Evolutionary conservation across 2,113 vertebrate genomes (phyloP), one percentile per base, ranked within the genome.

Genomic region (Ophthalmolycus amberensis): DNA sequence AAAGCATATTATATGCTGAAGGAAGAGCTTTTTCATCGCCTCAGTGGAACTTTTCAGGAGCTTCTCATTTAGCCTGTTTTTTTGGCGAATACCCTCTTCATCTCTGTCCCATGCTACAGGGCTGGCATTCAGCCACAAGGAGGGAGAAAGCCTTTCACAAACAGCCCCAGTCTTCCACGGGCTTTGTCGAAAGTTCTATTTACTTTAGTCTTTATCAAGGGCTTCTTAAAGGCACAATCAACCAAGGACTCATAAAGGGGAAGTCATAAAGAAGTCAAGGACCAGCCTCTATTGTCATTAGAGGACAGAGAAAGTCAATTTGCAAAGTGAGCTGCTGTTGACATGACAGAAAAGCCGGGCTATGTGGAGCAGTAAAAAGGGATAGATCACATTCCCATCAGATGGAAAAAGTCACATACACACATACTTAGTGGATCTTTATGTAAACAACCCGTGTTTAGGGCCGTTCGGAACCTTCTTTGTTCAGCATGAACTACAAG

Each of bases 221-320:
- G 77, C 85, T 82, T 79, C 84, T 85, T 87, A 80, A 91, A 81
- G 85, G 75, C 79, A 81, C 77, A 85, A 85, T 90, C 90, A 90
- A 70, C 69, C 76, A 15, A 78, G 74, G 79, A 73, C 88, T 85
- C 89, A 74, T 87, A 90, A 92, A 90, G 69, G 75, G 89, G 88
- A 93, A 94, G 91, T 89, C 88, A 81, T 93, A 94, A 93, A 93
- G 87, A 80, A 92, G 91, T 85, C 71, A 72, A 91, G 90, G 86
- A 79, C 70, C 67, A 34, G 80, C 70, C 72, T 73, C 83, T 60
- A 87, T 90, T 91, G 92, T 93, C 83, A 78, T 83, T 71, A 69
- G 71, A 82, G 82, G 74, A 74, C 72, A 25, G 72, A 82, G 89
- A 92, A 91, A 91, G 91, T 92, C 80, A 88, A 90, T 90, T 88